Evolutionary conservation across 2,113 vertebrate genomes (phyloP).

Genomic region (Chinchilla lanigera): DNA sequence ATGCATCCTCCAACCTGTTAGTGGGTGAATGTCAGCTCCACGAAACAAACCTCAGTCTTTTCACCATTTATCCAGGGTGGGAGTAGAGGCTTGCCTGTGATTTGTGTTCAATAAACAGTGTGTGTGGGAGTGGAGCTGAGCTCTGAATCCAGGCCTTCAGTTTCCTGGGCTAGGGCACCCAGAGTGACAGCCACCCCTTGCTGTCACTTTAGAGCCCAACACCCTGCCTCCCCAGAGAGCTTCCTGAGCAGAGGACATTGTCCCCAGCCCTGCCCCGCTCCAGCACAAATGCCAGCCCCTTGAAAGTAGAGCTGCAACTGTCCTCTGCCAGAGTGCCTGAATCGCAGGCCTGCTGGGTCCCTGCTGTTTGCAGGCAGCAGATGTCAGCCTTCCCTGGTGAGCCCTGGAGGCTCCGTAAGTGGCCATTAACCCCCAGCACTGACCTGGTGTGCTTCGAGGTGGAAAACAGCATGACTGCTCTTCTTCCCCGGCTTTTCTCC

Average conservation of each 20-base stretch:
- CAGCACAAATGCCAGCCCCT: neutral
- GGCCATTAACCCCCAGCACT: neutral
- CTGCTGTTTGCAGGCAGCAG: neutral
- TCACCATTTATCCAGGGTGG: neutral
- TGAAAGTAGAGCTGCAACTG: rapidly evolving
- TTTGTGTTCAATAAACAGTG: neutral
- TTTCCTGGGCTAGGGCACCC: neutral
- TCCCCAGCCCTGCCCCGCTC: neutral
- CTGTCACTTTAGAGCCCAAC: neutral
- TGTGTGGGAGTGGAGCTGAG: neutral
- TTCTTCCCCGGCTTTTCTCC: neutral
- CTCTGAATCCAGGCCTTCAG: neutral
- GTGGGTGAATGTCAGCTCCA: neutral
- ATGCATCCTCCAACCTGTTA: neutral
- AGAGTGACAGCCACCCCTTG: neutral
- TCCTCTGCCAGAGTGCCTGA: neutral
- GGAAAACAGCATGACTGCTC: neutral
- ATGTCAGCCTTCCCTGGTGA: neutral
- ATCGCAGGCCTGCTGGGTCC: rapidly evolving
- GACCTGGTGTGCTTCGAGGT: neutral
- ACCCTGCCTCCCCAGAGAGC: neutral
- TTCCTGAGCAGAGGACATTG: neutral
- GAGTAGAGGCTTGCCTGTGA: neutral
- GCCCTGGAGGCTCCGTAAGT: neutral
- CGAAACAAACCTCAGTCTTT: neutral